A percentile compares a stretch with the other conserved stretches of the same genome.
Evolutionary conservation across 2,797 vertebrate genomes (phyloP).

Genomic region (Sebastes jordani): DNA sequence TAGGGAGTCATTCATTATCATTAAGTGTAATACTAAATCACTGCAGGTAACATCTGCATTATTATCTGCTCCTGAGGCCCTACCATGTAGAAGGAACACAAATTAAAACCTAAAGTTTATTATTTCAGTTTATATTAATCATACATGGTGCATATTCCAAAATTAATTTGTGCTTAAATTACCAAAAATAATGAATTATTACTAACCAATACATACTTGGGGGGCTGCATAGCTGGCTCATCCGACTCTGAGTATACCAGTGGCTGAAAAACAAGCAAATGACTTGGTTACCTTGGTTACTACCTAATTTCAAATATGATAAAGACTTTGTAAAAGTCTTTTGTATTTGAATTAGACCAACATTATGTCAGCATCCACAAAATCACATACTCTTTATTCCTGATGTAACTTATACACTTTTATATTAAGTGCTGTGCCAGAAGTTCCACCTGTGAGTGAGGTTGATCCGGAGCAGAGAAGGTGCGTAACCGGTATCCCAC

Average conservation of each 20-base stretch:
- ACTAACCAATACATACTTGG: neutral
- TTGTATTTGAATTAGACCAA: neutral
- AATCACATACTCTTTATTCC: neutral
- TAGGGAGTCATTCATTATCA: no score
- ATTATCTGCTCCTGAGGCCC: neutral
- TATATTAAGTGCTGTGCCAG: neutral
- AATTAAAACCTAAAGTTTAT: neutral
- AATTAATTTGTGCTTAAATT: neutral
- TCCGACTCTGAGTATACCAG: neutral
- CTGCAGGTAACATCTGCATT: neutral
- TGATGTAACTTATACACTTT: neutral
- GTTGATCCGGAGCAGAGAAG: conserved; percentile 10
- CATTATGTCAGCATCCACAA: no score
- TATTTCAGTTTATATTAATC: neutral
- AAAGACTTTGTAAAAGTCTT: neutral
- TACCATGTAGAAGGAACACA: neutral
- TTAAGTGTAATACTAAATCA: neutral
- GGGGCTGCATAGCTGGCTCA: neutral
- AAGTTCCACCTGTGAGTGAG: conserved; percentile 17
- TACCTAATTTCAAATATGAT: neutral
- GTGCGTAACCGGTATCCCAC: conserved; percentile 3
- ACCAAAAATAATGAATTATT: neutral
- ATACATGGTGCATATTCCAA: neutral
- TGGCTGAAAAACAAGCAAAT: neutral
- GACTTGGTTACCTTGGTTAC: no score